Conservation (phyloP, 2,113 vertebrate species). For the Arizona elegans region DNA sequence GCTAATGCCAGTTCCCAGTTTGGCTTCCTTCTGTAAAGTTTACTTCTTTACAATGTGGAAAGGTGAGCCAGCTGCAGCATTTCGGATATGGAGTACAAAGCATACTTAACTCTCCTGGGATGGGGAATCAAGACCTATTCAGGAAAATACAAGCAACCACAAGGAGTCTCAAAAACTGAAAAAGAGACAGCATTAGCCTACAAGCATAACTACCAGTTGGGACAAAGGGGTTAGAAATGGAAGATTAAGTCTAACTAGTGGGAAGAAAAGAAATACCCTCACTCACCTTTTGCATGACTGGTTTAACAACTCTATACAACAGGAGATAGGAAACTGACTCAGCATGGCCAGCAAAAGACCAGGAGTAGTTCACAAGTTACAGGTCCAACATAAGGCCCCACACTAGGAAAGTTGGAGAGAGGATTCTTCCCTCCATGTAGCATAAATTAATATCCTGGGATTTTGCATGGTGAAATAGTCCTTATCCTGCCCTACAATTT, state of each 20-base stretch:
- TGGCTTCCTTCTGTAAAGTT: neutral
- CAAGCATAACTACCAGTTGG: neutral
- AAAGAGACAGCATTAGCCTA: neutral
- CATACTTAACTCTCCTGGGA: neutral
- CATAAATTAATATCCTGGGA: neutral
- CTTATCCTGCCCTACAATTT: neutral
- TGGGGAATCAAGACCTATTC: neutral
- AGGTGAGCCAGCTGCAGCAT: neutral
- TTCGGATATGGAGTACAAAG: neutral
- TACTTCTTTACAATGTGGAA: neutral
- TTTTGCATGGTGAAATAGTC: neutral
- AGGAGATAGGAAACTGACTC: neutral
- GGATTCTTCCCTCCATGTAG: neutral
- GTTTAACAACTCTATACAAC: neutral
- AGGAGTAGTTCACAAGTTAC: neutral
- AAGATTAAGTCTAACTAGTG: neutral
- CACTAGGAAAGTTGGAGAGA: neutral
- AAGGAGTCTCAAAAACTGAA: neutral
- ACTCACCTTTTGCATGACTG: neutral
- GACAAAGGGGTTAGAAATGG: neutral
- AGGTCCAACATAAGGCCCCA: neutral
- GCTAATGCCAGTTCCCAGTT: neutral
- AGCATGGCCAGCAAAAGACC: neutral
- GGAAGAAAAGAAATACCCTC: neutral
- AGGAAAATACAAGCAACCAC: neutral